Evolutionary conservation across 1,140 invertebrate genomes (phyloP).

Genomic region (Conus betulinus): DNA sequence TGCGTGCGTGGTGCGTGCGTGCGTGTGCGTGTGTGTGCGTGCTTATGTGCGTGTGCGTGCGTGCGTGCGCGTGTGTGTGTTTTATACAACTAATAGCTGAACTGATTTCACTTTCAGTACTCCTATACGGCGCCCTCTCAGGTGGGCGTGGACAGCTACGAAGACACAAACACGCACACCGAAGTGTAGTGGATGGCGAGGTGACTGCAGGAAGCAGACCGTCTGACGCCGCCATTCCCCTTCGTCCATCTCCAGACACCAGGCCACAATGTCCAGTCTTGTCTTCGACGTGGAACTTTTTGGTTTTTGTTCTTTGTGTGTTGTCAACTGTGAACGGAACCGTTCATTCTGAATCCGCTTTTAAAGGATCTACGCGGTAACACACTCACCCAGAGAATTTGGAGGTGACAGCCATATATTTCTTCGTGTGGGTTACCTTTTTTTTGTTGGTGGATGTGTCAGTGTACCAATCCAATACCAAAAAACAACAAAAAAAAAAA

Average conservation of each 20-base stretch:
- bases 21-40: no score
- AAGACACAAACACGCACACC: slow-evolving; percentile 68
- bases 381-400: no score
- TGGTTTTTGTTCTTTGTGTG: background rate
- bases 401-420: no score
- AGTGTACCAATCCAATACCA: no score
- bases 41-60: no score
- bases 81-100: background rate
- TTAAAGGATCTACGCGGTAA: background rate
- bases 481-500: no score
- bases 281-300: background rate
- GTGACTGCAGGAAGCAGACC: background rate
- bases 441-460: no score
- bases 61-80: background rate
- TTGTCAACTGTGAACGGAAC: background rate
- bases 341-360: background rate
- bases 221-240: background rate
- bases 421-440: no score
- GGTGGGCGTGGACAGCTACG: slow-evolving; percentile 57
- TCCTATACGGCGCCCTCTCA: slow-evolving; percentile 67
- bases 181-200: slow-evolving; percentile 59
- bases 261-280: background rate
- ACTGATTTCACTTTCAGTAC: slow-evolving; percentile 61
- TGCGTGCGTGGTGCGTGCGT: no score
- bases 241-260: background rate